A percentile compares a stretch with the other conserved stretches of the same genome.
These are phyloP conservation scores for Gymnocephalus cernua DNA, from an alignment of 2,113 vertebrate genomes.

Conservation along the genomic window DNA sequence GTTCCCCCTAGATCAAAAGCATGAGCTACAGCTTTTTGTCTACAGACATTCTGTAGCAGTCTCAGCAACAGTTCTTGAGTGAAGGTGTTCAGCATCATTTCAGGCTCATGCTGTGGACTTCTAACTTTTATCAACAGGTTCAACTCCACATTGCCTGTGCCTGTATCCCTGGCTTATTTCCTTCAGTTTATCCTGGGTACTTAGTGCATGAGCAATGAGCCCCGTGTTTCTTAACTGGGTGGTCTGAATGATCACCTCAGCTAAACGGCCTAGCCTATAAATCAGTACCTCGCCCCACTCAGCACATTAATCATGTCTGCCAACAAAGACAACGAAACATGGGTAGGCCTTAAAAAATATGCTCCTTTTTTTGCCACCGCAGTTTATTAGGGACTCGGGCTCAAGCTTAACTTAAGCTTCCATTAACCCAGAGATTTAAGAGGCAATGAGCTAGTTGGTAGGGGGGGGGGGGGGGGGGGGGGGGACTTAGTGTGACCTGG, in stretches of 20 bases:
- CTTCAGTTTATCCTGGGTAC: conserved; percentile 40
- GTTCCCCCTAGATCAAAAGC: conserved; percentile 26
- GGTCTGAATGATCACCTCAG: conserved; percentile 74
- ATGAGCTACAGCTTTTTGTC: conserved; percentile 28
- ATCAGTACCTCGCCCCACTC: conserved; percentile 64
- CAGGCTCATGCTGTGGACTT: background rate
- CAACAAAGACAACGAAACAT: conserved; percentile 67
- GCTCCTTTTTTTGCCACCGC: conserved; percentile 73
- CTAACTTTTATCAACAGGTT: conserved; percentile 6
- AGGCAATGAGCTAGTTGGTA: background rate
- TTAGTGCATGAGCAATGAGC: conserved; percentile 60
- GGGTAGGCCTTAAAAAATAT: conserved; percentile 63
- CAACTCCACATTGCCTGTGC: background rate
- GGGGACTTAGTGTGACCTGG: conserved; percentile 4
- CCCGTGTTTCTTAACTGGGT: conserved; percentile 49
- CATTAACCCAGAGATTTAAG: conserved; percentile 64
- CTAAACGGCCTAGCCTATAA: conserved; percentile 62
- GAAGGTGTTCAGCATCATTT: conserved; percentile 15
- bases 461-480: background rate
- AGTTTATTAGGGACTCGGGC: conserved; percentile 70
- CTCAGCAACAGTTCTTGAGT: background rate
- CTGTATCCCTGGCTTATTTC: background rate
- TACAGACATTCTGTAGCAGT: background rate
- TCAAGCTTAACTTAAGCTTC: conserved; percentile 52
- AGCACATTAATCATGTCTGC: conserved; percentile 71